A percentile compares a stretch with the other conserved stretches of the same genome.
phyloP scores from a whole-genome alignment of 2,888 invertebrate genomes.

The Petrolisthes cinctipes region DNA sequence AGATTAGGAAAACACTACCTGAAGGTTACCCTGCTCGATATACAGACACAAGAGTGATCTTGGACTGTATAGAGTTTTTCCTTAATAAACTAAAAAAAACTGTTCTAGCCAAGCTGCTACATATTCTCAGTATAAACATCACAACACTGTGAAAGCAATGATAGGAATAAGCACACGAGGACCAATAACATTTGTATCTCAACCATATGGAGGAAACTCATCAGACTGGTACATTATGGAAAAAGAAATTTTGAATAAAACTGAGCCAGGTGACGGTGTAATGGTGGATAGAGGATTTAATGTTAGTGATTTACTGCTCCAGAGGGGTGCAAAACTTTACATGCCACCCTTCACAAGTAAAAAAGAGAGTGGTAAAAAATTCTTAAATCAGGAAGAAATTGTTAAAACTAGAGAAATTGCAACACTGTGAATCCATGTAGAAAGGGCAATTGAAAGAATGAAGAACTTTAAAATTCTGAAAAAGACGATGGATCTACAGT shows the following conservation, averaged over 20 bases:
- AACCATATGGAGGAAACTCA: conserved; percentile 13
- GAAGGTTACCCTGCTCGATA: neutral
- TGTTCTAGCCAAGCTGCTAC: neutral
- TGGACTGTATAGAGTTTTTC: conserved; percentile 17
- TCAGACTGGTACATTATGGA: neutral
- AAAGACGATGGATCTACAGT: neutral
- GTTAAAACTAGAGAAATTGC: conserved; percentile 14
- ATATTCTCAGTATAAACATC: conserved; percentile 12
- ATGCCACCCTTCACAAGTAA: conserved; percentile 15
- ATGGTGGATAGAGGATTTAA: conserved; percentile 1
- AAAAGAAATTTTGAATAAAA: conserved; percentile 9
- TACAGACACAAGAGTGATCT: neutral
- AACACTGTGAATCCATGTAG: neutral
- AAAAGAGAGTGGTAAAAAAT: neutral
- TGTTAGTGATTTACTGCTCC: conserved; percentile 4
- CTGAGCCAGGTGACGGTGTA: neutral
- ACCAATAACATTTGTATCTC: conserved; percentile 6
- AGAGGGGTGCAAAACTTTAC: conserved; percentile 2
- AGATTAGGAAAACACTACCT: neutral
- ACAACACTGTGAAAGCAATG: conserved; percentile 8
- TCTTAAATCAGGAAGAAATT: neutral
- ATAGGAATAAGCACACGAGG: conserved; percentile 6
- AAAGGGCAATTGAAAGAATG: conserved; percentile 1
- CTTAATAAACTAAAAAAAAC: neutral
- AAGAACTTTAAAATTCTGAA: neutral